Percentiles rank a stretch among this genome's conserved stretches.
phyloP scores from a whole-genome alignment of 2,113 vertebrate genomes.

The Amazona guildingii region DNA sequence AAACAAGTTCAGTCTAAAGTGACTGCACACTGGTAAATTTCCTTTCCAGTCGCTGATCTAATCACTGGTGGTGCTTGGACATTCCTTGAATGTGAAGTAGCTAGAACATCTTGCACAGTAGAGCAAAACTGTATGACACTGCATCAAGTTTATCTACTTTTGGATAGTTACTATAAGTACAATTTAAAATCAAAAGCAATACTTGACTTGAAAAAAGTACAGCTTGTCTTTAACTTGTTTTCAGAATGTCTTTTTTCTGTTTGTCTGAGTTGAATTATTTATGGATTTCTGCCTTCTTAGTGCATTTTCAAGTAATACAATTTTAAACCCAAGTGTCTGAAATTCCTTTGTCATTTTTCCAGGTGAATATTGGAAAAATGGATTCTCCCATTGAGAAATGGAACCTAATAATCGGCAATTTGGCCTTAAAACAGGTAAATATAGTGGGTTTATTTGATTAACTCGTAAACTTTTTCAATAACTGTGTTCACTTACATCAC shows the following conservation, averaged over 20 bases:
- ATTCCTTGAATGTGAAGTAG: neutral
- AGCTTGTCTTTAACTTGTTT: neutral
- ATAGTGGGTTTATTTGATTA: neutral
- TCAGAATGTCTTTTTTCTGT: neutral
- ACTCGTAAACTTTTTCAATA: neutral
- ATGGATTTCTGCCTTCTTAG: neutral
- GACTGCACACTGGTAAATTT: neutral
- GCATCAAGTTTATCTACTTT: neutral
- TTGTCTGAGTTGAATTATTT: neutral
- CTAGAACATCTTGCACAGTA: neutral
- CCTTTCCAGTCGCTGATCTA: neutral
- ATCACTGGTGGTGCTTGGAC: neutral
- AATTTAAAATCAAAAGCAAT: neutral
- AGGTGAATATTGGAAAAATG: slow-evolving; percentile 99
- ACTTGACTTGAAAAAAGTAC: neutral
- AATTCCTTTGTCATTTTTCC: slow-evolving; percentile 15
- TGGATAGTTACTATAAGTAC: neutral
- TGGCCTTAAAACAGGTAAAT: slow-evolving; percentile 95
- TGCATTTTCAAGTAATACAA: neutral
- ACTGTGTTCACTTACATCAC: neutral
- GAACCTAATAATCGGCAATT: slow-evolving; percentile 96
- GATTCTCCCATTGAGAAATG: slow-evolving; percentile 98
- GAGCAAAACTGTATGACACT: neutral
- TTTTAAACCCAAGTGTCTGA: neutral
- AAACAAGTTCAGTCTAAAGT: neutral